phyloP scores from a whole-genome alignment of 1,140 invertebrate genomes.

The Seison nebaliae region DNA sequence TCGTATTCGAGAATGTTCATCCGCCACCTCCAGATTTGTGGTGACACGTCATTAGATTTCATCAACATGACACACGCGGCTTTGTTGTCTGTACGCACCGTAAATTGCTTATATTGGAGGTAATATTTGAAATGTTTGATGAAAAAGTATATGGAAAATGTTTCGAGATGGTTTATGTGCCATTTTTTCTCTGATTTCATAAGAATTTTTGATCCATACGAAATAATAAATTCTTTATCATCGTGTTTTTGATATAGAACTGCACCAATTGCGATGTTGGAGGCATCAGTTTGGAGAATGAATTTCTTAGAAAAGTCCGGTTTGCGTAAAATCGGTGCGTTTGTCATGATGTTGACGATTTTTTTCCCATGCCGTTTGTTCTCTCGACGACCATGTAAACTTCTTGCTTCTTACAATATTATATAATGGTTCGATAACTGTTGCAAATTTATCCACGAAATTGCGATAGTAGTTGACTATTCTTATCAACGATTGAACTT shows the following conservation, averaged over 20 bases:
- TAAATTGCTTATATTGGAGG: conserved; percentile 30
- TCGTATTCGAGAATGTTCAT: too few species aligned
- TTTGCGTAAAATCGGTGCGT: conserved; percentile 8
- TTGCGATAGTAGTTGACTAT: conserved; percentile 8
- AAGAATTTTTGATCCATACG: conserved; percentile 1
- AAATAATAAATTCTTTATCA: not conserved
- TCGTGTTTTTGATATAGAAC: conserved; percentile 4
- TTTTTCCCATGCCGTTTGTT: conserved; percentile 13
- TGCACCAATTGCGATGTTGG: not conserved
- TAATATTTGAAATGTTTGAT: conserved; percentile 30
- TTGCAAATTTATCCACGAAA: conserved; percentile 14
- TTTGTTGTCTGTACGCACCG: conserved; percentile 30
- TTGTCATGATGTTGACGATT: conserved; percentile 13
- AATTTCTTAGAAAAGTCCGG: conserved; percentile 3
- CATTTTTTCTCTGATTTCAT: conserved; percentile 1
- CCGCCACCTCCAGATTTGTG: too few species aligned
- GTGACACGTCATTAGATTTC: too few species aligned
- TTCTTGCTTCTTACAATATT: conserved; percentile 15
- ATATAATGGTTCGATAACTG: conserved; percentile 14
- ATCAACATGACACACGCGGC: too few species aligned
- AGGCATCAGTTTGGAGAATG: conserved; percentile 7
- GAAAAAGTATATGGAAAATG: conserved; percentile 18
- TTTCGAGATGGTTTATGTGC: not conserved
- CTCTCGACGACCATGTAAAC: conserved; percentile 13
- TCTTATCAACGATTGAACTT: not conserved